A percentile compares a stretch with the other conserved stretches of the same genome.
Evolutionary conservation across 2,888 invertebrate genomes (phyloP).

Genomic region (Dicranocentrus wangi): DNA sequence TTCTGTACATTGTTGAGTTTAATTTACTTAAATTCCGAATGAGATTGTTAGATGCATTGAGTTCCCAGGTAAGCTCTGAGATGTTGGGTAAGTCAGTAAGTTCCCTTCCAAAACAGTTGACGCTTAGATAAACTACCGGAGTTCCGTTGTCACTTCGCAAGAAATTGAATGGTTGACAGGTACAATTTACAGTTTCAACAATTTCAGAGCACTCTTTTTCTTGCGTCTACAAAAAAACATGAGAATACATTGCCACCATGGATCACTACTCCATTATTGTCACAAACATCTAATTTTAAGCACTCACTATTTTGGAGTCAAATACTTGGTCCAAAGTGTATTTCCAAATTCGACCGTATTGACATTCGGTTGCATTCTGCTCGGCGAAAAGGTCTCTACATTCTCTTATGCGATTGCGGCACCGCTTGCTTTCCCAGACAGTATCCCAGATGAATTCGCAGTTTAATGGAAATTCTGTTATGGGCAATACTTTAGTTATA

Average conservation of each 20-base stretch:
- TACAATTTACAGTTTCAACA: no score
- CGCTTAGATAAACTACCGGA: constrained; percentile 47
- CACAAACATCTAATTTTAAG: background rate
- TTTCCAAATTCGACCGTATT: no score
- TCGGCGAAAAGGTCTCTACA: constrained; percentile 19
- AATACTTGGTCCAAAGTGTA: constrained; percentile 42
- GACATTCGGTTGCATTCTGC: no score
- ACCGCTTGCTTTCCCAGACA: constrained; percentile 32
- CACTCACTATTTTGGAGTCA: constrained; percentile 44
- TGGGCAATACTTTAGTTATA: no score
- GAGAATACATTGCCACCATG: background rate
- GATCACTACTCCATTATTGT: background rate
- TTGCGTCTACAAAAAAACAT: constrained; percentile 21
- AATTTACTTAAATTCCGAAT: constrained; percentile 83
- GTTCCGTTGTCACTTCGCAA: constrained; percentile 30
- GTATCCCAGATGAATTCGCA: constrained; percentile 60
- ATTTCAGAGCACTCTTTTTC: constrained; percentile 48
- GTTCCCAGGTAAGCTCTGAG: constrained; percentile 55
- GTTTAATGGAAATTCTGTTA: constrained; percentile 42
- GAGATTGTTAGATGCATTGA: constrained; percentile 75
- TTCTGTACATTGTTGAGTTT: constrained; percentile 83
- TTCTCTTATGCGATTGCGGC: background rate
- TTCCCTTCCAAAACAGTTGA: constrained; percentile 60
- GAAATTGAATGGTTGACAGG: constrained; percentile 47
- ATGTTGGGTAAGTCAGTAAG: constrained; percentile 61